Conservation (phyloP, 2,888 invertebrate genomes). For the Xiphydria camelus region DNA sequence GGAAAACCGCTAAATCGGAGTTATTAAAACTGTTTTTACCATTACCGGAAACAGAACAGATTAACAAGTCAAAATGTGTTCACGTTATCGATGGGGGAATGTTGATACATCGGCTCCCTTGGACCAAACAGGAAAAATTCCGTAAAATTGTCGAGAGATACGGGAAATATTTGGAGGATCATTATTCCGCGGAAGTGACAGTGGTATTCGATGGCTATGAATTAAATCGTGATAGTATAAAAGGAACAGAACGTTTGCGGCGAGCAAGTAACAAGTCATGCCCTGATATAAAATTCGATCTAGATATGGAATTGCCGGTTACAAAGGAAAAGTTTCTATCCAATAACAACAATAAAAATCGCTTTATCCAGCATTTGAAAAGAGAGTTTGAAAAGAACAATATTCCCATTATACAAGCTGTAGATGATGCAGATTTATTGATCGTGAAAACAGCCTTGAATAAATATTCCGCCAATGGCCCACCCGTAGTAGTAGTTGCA, state of each 20-base stretch:
- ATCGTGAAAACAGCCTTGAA: constrained; percentile 20
- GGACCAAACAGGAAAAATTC: no score
- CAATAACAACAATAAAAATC: constrained; percentile 19
- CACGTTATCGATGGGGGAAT: background rate
- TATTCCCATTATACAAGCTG: constrained; percentile 18
- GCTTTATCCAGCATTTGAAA: constrained; percentile 16
- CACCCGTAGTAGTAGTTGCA: constrained; percentile 30
- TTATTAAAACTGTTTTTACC: constrained; percentile 10
- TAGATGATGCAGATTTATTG: constrained; percentile 18
- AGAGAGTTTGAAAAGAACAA: constrained; percentile 18
- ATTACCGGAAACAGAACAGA: no score
- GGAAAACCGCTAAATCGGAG: constrained; percentile 16
- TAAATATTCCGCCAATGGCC: constrained; percentile 15
- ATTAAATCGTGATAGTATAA: no score
- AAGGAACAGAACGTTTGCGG: no score
- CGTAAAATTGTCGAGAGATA: no score
- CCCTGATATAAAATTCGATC: no score
- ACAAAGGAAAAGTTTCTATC: constrained; percentile 1
- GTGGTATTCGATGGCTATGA: no score
- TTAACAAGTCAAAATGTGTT: no score
- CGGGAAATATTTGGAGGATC: no score
- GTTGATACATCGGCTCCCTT: background rate
- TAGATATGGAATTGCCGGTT: background rate
- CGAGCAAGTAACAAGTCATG: no score
- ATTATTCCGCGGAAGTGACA: no score